A percentile compares a stretch with the other conserved stretches of the same genome.
Conservation (phyloP, 2,888 invertebrate genomes). For the Linyphia triangularis region DNA sequence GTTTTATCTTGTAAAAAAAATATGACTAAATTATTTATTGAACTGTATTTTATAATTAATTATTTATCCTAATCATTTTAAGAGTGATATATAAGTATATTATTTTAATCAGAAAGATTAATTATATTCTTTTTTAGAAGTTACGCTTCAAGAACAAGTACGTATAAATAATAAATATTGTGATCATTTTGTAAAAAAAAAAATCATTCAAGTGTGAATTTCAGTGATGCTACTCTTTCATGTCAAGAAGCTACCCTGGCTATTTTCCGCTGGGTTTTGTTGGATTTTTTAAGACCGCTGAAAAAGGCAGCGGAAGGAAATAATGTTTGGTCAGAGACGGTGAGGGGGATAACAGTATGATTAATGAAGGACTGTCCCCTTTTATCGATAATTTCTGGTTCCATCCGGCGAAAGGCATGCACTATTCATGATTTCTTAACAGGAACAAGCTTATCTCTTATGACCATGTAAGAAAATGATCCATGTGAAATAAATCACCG, state of each 20-base stretch:
- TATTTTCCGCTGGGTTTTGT: constrained; percentile 31
- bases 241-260: constrained; percentile 21
- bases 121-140: too few species aligned
- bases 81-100: too few species aligned
- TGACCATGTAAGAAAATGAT: constrained; percentile 70
- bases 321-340: constrained; percentile 64
- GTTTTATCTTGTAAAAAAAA: too few species aligned
- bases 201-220: constrained; percentile 32
- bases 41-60: too few species aligned
- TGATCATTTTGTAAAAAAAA: background rate
- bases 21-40: too few species aligned
- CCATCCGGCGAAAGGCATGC: constrained; percentile 62
- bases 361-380: constrained; percentile 66
- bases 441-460: constrained; percentile 71
- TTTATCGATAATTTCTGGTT: constrained; percentile 70
- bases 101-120: too few species aligned
- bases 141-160: too few species aligned
- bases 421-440: constrained; percentile 72
- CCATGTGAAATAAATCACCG: constrained; percentile 70
- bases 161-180: too few species aligned
- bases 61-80: too few species aligned
- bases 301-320: constrained; percentile 35
- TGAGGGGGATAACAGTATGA: constrained; percentile 58
- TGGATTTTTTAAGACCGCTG: constrained; percentile 7
- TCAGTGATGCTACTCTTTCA: constrained; percentile 22